phyloP scores from a whole-genome alignment of 1,140 invertebrate species.

The Atopsyche davidsoni region DNA sequence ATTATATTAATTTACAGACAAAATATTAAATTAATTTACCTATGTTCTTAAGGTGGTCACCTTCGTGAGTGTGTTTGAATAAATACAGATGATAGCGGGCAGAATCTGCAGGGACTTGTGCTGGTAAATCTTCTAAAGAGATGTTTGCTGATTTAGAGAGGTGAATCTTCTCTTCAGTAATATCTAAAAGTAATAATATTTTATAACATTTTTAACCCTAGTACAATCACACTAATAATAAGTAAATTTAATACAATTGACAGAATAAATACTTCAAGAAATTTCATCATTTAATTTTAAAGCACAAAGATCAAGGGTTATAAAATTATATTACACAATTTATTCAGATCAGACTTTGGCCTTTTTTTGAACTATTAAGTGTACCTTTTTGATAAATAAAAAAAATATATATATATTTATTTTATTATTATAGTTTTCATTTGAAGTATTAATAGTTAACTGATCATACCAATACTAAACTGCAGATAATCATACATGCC shows the following conservation, averaged over 20 bases:
- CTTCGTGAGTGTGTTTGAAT: conserved; percentile 89
- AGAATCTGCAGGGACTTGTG: conserved; percentile 72
- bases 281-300: no score
- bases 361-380: no score
- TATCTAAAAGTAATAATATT: conserved; percentile 48
- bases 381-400: no score
- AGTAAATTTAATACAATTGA: no score
- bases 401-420: no score
- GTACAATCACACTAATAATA: no score
- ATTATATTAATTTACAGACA: not conserved
- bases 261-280: no score
- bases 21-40: conserved; percentile 50
- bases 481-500: conserved; percentile 69
- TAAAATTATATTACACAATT: no score
- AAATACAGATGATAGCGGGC: conserved; percentile 90
- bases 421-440: no score
- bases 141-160: conserved; percentile 59
- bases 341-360: no score
- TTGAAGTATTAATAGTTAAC: no score
- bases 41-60: conserved; percentile 76
- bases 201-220: not conserved
- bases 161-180: conserved; percentile 71
- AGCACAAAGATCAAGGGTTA: no score
- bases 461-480: conserved; percentile 64
- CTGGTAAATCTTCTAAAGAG: conserved; percentile 58